Conservation (phyloP, 2,113 vertebrate species). For the Morone chrysops region DNA sequence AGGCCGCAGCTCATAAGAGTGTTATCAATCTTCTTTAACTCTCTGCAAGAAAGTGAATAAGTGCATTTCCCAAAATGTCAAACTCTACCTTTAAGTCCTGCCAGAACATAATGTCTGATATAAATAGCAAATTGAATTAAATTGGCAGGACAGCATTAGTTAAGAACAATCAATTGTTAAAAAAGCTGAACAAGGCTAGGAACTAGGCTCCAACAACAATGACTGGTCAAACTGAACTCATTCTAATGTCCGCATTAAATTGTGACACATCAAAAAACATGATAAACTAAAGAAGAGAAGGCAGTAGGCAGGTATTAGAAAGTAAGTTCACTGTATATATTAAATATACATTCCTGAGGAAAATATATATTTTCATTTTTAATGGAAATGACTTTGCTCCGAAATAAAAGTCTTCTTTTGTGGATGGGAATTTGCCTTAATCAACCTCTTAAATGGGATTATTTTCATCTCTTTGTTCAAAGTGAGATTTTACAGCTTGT, state of each 20-base stretch:
- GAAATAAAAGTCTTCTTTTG: conserved; percentile 1
- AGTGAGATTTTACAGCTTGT: conserved; percentile 6
- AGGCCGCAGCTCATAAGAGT: background rate
- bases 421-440: background rate
- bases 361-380: background rate
- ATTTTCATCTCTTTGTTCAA: background rate
- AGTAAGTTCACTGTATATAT: background rate
- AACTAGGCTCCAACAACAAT: no score
- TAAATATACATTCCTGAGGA: background rate
- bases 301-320: no score
- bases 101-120: background rate
- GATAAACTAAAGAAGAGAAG: background rate
- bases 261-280: background rate
- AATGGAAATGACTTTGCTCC: background rate
- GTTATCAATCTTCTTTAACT: background rate
- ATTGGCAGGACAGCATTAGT: no score
- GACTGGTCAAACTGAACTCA: background rate
- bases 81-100: background rate
- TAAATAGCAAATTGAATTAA: background rate
- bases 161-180: background rate
- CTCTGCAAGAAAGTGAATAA: background rate
- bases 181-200: background rate
- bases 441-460: background rate
- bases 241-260: background rate
- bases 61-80: conserved; percentile 9